These are phyloP conservation scores for Lasaia peninsularis DNA, from an alignment of 1,140 invertebrate genomes.

Conservation along the genomic window DNA sequence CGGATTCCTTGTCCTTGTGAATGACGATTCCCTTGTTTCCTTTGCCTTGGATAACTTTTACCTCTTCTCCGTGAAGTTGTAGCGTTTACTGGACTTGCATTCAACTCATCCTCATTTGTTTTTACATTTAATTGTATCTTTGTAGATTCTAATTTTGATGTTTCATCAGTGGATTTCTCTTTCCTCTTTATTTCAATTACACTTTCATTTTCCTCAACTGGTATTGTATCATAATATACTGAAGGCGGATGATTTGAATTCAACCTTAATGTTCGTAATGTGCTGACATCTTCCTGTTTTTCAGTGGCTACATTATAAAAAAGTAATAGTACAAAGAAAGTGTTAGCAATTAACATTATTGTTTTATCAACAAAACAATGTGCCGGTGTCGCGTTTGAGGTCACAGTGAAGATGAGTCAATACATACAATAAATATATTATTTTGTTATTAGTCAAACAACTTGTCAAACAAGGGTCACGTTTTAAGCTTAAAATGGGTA, in stretches of 20 bases:
- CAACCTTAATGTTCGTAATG: not conserved
- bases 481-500: conserved; percentile 23
- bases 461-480: conserved; percentile 59
- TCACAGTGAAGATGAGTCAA: conserved; percentile 54
- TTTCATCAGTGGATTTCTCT: not conserved
- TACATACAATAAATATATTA: conserved; percentile 35
- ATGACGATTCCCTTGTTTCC: not conserved
- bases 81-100: not conserved
- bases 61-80: not conserved
- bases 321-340: conserved; percentile 4
- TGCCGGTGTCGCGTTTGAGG: conserved; percentile 44
- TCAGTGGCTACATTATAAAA: not conserved
- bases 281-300: not conserved
- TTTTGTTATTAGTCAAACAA: conserved; percentile 43
- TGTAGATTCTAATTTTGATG: not conserved
- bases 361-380: conserved; percentile 39
- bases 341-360: conserved; percentile 31
- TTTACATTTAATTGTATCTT: not conserved
- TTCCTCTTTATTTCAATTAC: not conserved
- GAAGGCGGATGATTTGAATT: not conserved
- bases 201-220: not conserved
- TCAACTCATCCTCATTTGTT: not conserved
- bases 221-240: not conserved
- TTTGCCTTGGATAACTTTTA: not conserved
- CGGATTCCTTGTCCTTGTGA: too few species aligned